Evolutionary conservation across 1,140 invertebrate species (phyloP).

Genomic region (Caerostris extrusa): DNA sequence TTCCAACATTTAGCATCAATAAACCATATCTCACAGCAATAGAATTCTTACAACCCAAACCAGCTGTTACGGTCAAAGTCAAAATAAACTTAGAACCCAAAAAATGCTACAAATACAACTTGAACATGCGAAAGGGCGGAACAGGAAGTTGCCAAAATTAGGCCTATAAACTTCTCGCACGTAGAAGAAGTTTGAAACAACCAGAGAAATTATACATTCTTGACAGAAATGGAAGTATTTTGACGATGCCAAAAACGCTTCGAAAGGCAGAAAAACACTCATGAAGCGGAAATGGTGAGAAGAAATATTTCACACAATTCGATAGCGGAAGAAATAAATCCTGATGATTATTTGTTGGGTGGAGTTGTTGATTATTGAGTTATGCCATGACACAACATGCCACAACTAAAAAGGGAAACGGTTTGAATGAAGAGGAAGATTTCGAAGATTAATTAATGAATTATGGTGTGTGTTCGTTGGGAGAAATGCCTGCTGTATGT

Average conservation of each 20-base stretch:
- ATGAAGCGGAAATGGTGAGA: neutral
- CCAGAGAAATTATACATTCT: neutral
- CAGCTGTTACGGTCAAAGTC: too few species aligned
- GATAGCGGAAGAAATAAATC: neutral
- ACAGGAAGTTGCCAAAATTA: constrained; percentile 59
- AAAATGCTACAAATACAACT: too few species aligned
- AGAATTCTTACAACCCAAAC: too few species aligned
- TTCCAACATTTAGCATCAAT: too few species aligned
- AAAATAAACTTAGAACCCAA: too few species aligned
- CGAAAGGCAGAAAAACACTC: neutral
- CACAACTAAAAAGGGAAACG: neutral
- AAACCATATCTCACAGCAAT: too few species aligned
- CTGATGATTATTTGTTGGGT: neutral
- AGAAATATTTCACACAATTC: constrained; percentile 9
- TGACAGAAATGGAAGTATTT: neutral
- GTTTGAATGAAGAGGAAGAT: neutral
- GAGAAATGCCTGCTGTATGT: too few species aligned
- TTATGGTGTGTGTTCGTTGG: neutral
- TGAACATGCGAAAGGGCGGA: neutral
- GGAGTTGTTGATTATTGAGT: neutral
- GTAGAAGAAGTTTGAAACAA: neutral
- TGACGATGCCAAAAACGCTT: neutral
- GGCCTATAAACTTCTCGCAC: constrained; percentile 25
- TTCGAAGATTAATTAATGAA: neutral
- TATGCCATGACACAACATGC: neutral